These are phyloP conservation scores for Trilocha varians DNA, from an alignment of 2,888 invertebrate genomes.

Conservation along the genomic window DNA sequence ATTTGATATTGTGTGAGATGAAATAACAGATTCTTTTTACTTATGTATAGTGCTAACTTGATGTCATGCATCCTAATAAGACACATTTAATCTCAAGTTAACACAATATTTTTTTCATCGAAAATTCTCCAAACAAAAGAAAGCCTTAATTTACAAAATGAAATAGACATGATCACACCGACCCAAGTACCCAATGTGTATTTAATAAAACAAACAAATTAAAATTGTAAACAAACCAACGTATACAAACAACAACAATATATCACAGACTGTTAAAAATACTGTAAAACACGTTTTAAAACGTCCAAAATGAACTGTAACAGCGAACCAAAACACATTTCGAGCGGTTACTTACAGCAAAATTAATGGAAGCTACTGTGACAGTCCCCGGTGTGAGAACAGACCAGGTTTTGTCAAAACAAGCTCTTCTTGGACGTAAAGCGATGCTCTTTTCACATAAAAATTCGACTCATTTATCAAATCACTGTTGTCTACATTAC, in stretches of 20 bases:
- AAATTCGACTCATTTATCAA: slow-evolving; percentile 62
- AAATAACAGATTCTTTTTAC: too few species aligned
- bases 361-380: background rate
- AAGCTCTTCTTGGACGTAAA: slow-evolving; percentile 36
- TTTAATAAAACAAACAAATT: background rate
- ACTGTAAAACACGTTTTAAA: background rate
- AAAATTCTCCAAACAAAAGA: too few species aligned
- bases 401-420: slow-evolving; percentile 42
- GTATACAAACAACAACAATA: background rate
- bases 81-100: background rate
- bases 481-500: slow-evolving; percentile 62
- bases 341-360: background rate
- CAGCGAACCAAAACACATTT: background rate
- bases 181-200: too few species aligned
- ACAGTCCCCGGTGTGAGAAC: slow-evolving; percentile 28
- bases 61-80: too few species aligned
- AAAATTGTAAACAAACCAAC: background rate
- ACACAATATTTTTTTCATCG: too few species aligned
- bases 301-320: slow-evolving; percentile 9
- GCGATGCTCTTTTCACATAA: slow-evolving; percentile 47
- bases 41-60: too few species aligned
- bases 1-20: too few species aligned
- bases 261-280: background rate
- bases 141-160: too few species aligned
- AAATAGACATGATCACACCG: too few species aligned